Conservation (phyloP, 1,140 invertebrate species). For the Megalonaias nervosa region DNA sequence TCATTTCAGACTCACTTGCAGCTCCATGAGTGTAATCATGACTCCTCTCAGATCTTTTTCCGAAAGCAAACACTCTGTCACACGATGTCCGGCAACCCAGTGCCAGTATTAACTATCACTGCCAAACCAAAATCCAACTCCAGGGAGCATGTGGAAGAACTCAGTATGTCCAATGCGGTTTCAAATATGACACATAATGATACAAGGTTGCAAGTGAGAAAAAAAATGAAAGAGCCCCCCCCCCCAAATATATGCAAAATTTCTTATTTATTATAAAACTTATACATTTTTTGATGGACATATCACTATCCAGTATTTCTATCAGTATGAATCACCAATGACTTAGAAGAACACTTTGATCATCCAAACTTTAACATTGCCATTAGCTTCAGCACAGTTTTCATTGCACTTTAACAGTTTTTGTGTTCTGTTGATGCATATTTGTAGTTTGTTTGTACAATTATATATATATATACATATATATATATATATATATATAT, state of each 20-base stretch:
- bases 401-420: no score
- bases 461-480: no score
- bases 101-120: conserved; percentile 87
- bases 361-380: no score
- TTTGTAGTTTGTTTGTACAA: no score
- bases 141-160: conserved; percentile 56
- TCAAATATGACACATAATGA: background rate
- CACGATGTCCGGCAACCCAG: conserved; percentile 87
- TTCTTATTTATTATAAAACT: no score
- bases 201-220: background rate
- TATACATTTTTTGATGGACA: no score
- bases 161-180: conserved; percentile 54
- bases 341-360: no score
- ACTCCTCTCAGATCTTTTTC: conserved; percentile 72
- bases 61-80: conserved; percentile 82
- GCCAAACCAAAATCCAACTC: conserved; percentile 74
- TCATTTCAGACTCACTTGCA: conserved; percentile 80
- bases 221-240: background rate
- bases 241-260: background rate
- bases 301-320: no score
- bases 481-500: no score
- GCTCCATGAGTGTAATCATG: conserved; percentile 76
- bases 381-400: no score
- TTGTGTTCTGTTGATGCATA: no score
- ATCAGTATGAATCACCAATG: no score